Conservation (phyloP, 2,113 vertebrate species). For the Capreolus pygargus region DNA sequence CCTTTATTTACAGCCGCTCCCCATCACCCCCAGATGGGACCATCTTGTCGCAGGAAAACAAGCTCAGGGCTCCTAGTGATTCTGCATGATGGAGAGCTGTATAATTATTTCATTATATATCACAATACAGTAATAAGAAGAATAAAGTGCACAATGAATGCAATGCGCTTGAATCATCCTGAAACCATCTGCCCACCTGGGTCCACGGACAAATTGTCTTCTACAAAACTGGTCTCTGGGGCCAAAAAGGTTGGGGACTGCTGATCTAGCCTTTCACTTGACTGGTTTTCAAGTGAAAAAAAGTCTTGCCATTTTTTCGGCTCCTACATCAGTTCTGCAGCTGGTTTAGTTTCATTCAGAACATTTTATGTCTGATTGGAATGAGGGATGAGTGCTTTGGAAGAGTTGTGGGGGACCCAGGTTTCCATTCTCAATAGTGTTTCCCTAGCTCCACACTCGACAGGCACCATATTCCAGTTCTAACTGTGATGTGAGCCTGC, state of each 20-base stretch:
- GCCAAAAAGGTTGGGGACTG: background rate
- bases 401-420: background rate
- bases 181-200: background rate
- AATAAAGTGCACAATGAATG: accelerated
- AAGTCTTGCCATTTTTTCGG: background rate
- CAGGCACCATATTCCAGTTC: background rate
- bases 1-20: background rate
- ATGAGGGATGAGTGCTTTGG: background rate
- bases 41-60: background rate
- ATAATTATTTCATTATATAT: background rate
- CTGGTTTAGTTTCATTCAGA: background rate
- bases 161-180: background rate
- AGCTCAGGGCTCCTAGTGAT: background rate
- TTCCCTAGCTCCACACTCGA: background rate
- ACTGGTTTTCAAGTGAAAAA: background rate
- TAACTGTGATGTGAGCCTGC: background rate
- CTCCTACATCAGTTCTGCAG: background rate
- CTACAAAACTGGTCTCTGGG: background rate
- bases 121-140: background rate
- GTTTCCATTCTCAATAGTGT: background rate
- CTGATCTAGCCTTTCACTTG: background rate
- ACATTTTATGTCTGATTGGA: background rate
- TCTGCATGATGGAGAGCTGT: background rate
- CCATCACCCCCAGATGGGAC: background rate
- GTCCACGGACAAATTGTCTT: background rate